phyloP scores from a whole-genome alignment of 2,888 invertebrate genomes.

The Leptogaster cylindrica region DNA sequence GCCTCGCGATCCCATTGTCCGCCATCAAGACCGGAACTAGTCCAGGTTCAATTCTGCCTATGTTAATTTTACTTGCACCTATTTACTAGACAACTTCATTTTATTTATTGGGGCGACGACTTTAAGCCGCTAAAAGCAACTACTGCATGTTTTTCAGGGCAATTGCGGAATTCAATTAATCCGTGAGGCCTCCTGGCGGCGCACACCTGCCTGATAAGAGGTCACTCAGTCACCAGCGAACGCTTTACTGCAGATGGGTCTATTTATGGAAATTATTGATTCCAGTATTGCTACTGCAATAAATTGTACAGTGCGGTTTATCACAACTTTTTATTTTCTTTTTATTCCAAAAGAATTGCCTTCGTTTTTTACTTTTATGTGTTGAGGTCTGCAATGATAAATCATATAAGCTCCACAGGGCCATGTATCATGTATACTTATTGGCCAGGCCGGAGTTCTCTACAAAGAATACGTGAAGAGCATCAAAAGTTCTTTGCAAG shows the following conservation, averaged over 20 bases:
- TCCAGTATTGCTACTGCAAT: conserved; percentile 4
- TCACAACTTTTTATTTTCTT: not conserved
- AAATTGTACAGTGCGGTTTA: not conserved
- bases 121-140: not conserved
- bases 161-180: no score
- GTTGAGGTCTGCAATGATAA: no score
- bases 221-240: not conserved
- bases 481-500: no score
- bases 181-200: not conserved
- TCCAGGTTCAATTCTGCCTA: no score
- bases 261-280: conserved; percentile 23
- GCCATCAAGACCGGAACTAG: conserved; percentile 58
- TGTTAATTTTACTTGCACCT: not conserved
- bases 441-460: no score
- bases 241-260: conserved; percentile 7
- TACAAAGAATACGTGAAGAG: no score
- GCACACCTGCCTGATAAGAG: conserved; percentile 1
- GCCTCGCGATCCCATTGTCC: conserved; percentile 61
- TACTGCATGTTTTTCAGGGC: not conserved
- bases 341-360: not conserved
- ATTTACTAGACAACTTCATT: not conserved
- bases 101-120: not conserved
- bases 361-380: not conserved
- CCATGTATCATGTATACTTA: no score
- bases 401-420: no score